Percentiles rank a stretch among this genome's conserved stretches.
Evolutionary conservation across 2,888 invertebrate genomes (phyloP).

Genomic region (Schrankia costaestrigalis): DNA sequence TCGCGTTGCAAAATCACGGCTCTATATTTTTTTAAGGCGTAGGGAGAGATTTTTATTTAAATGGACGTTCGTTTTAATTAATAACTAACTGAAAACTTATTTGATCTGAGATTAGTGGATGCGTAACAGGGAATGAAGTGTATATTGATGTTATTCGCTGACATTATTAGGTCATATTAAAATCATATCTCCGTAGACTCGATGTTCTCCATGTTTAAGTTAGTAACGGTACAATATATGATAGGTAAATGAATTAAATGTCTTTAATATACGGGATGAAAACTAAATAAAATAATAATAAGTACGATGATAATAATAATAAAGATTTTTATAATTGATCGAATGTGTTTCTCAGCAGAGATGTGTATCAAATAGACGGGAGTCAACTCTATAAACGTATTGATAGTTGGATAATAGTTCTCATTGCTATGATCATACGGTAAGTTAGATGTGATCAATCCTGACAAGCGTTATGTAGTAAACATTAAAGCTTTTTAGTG

Average conservation of each 20-base stretch:
- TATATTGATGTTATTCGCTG: conserved; percentile 17
- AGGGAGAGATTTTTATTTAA: conserved; percentile 18
- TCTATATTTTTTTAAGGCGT: conserved; percentile 31
- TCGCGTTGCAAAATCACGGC: conserved; percentile 61
- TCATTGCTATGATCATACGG: conserved; percentile 66
- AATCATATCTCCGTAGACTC: neutral
- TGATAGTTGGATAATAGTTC: conserved; percentile 64
- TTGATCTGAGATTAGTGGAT: conserved; percentile 4
- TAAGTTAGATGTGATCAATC: conserved; percentile 70
- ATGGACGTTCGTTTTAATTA: conserved; percentile 11
- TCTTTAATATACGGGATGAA: too few relatives aligned
- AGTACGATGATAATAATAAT: too few relatives aligned
- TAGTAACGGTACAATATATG: too few relatives aligned
- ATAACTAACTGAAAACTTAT: conserved; percentile 8
- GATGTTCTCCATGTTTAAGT: too few relatives aligned
- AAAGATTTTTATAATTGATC: conserved; percentile 32
- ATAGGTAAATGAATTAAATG: too few relatives aligned
- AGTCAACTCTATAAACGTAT: conserved; percentile 46
- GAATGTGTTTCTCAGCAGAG: conserved; percentile 49
- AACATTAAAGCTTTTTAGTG: conserved; percentile 68
- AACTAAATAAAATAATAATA: too few relatives aligned
- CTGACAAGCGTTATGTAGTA: conserved; percentile 60
- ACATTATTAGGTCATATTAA: neutral
- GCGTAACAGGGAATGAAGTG: conserved; percentile 15
- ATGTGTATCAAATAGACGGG: conserved; percentile 56